phyloP scores from a whole-genome alignment of 2,113 vertebrate species.

The Mirounga angustirostris region DNA sequence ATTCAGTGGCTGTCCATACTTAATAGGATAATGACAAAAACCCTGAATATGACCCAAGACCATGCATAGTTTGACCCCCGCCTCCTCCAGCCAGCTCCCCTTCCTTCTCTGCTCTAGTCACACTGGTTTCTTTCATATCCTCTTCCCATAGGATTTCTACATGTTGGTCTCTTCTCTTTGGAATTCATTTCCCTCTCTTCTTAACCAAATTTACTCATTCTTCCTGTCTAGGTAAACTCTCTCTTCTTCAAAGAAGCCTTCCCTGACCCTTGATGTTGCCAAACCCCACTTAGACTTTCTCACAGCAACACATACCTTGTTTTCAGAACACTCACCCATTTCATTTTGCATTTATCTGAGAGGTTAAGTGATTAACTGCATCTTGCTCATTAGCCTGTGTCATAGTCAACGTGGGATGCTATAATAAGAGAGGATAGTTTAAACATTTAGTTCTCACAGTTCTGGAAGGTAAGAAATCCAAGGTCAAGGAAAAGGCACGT shows the following conservation, averaged over 20 bases:
- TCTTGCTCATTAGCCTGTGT: background rate
- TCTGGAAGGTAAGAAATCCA: background rate
- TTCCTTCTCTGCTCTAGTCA: background rate
- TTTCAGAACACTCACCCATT: background rate
- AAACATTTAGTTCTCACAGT: background rate
- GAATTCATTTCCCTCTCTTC: background rate
- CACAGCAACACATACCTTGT: background rate
- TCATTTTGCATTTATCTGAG: background rate
- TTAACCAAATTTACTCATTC: background rate
- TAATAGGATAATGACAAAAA: background rate
- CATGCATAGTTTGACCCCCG: background rate
- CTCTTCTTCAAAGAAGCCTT: background rate
- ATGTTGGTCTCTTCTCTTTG: background rate
- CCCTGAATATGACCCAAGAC: background rate
- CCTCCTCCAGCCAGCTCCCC: background rate
- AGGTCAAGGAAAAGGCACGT: background rate
- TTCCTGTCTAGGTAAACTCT: background rate
- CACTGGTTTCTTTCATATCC: background rate
- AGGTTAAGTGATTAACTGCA: background rate
- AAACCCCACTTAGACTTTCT: background rate
- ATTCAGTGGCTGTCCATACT: background rate
- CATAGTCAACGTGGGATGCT: background rate
- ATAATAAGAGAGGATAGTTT: background rate
- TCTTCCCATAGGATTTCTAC: background rate
- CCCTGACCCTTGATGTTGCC: background rate